Conservation (phyloP, 2,888 invertebrate species). For the Acanthacorydalis orientalis region DNA sequence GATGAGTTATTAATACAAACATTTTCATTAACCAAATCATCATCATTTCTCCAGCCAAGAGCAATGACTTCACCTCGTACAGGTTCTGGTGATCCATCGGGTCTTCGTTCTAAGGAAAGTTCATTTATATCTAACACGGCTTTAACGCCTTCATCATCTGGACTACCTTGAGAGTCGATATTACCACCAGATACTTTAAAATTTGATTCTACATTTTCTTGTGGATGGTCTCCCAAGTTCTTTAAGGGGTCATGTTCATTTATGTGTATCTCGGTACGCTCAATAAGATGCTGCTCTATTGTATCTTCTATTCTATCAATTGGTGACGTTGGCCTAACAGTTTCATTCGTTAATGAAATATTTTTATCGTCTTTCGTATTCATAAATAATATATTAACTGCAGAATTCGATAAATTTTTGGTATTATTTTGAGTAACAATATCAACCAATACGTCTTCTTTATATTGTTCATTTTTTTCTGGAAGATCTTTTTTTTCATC, state of each 20-base stretch:
- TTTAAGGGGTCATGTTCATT: neutral
- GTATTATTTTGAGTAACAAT: conserved; percentile 8
- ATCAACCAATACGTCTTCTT: neutral
- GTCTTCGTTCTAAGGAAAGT: neutral
- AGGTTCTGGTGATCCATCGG: neutral
- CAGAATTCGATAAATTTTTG: neutral
- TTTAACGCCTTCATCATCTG: neutral
- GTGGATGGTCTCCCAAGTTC: neutral
- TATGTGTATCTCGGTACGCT: neutral
- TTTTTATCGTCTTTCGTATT: neutral
- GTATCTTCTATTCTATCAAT: too few species aligned
- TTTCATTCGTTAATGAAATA: neutral
- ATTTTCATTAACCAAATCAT: neutral
- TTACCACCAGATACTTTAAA: neutral
- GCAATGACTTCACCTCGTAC: neutral
- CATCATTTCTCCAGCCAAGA: neutral
- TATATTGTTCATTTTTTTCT: neutral
- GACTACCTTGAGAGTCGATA: neutral
- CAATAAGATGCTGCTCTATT: too few species aligned
- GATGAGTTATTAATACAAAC: neutral
- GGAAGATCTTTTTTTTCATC: conserved; percentile 23
- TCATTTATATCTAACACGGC: neutral
- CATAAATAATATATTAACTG: neutral
- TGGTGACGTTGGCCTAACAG: neutral
- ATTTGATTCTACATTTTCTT: neutral